Conservation (phyloP, 2,888 invertebrate species). For the Drosophila trichaetosa region DNA sequence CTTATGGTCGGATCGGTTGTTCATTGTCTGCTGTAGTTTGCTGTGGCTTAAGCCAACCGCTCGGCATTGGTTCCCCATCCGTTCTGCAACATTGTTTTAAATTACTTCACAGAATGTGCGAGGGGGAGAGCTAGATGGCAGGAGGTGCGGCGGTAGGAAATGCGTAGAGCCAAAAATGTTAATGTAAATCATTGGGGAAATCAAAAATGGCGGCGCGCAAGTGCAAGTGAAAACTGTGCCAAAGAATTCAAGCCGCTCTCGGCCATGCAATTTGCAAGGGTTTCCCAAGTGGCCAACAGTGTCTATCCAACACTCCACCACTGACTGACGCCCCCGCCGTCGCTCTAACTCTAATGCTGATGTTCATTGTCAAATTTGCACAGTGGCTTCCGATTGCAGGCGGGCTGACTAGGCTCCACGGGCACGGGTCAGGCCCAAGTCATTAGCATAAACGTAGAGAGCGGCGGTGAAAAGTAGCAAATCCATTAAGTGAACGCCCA, state of each 20-base stretch:
- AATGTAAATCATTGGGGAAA: slow-evolving; percentile 80
- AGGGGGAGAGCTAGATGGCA: no score
- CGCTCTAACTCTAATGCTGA: slow-evolving; percentile 7
- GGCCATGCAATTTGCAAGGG: slow-evolving; percentile 78
- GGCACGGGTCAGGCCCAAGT: slow-evolving; percentile 47
- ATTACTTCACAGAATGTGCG: slow-evolving; percentile 58
- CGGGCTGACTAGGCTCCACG: slow-evolving; percentile 14
- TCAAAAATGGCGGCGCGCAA: slow-evolving; percentile 66
- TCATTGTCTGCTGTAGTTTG: slow-evolving; percentile 53
- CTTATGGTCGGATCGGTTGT: slow-evolving; percentile 64
- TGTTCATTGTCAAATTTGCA: slow-evolving; percentile 75
- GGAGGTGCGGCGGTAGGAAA: not conserved
- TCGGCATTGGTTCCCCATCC: not conserved
- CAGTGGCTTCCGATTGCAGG: slow-evolving; percentile 71
- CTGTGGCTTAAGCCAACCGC: slow-evolving; percentile 33
- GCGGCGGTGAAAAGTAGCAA: slow-evolving; percentile 68
- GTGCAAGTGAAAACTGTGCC: slow-evolving; percentile 78
- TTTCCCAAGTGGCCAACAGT: slow-evolving; percentile 72
- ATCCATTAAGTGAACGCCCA: slow-evolving; percentile 68
- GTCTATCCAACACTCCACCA: slow-evolving; percentile 21
- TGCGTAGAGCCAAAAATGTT: slow-evolving; percentile 73
- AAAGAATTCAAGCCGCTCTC: slow-evolving; percentile 64
- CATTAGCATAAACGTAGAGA: slow-evolving; percentile 76
- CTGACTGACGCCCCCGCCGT: not conserved
- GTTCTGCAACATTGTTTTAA: slow-evolving; percentile 41